Conservation (phyloP, 2,797 vertebrate genomes). For the Rhodeus uyekii region DNA sequence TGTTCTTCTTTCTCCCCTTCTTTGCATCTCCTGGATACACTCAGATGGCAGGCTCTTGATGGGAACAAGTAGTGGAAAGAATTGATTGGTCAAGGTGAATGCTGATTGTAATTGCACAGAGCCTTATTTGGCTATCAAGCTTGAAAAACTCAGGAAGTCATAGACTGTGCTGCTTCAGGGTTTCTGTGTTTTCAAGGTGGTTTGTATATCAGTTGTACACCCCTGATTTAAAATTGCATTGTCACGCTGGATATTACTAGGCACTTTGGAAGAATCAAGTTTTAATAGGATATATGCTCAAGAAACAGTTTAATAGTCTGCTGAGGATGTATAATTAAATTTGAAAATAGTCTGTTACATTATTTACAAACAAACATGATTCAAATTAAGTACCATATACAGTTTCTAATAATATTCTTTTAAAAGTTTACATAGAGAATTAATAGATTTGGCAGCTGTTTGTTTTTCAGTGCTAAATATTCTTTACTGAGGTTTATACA, state of each 20-base stretch:
- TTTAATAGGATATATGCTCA: neutral
- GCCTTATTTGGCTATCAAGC: conserved; percentile 24
- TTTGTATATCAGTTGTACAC: neutral
- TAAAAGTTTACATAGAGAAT: neutral
- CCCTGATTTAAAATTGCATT: conserved; percentile 3
- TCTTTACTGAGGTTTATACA: neutral
- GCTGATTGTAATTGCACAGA: conserved; percentile 49
- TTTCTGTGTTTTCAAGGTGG: neutral
- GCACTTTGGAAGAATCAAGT: neutral
- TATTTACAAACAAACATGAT: too few species aligned
- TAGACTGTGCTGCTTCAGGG: neutral
- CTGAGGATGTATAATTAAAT: too few species aligned
- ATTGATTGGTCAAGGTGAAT: conserved; percentile 51
- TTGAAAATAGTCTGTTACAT: too few species aligned
- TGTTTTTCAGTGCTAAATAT: neutral
- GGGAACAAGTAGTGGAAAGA: conserved; percentile 11
- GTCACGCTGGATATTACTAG: neutral
- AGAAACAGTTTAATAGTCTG: neutral
- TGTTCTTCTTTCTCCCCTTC: conserved; percentile 13
- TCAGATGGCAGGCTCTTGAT: conserved; percentile 31
- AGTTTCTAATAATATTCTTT: neutral
- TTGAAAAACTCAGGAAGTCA: conserved; percentile 20
- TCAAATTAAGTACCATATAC: neutral
- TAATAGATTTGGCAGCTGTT: neutral
- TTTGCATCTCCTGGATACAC: conserved; percentile 16